These are phyloP conservation scores for Agrypnia vestita DNA, from an alignment of 1,140 invertebrate species.

Conservation along the genomic window DNA sequence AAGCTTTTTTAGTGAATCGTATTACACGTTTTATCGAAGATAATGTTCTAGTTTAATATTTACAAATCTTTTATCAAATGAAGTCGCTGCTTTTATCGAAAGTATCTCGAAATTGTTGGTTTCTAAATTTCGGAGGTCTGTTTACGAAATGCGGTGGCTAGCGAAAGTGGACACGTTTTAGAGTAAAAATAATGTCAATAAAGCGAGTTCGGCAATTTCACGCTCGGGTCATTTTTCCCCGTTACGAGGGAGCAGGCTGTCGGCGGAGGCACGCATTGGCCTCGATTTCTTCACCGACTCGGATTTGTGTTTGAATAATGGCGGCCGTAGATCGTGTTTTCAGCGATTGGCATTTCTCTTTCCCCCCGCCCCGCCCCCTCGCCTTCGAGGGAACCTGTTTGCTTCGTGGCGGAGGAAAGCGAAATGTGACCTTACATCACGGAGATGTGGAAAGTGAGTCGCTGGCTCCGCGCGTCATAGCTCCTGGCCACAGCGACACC, in stretches of 20 bases:
- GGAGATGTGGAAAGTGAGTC: conserved; percentile 53
- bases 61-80: too few species aligned
- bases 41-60: too few species aligned
- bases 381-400: conserved; percentile 50
- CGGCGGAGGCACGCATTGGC: conserved; percentile 39
- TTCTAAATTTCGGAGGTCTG: not conserved
- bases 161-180: conserved; percentile 45
- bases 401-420: conserved; percentile 53
- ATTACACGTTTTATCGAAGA: too few species aligned
- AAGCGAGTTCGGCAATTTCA: conserved; percentile 35
- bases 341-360: conserved; percentile 48
- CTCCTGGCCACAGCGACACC: conserved; percentile 29
- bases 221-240: conserved; percentile 31
- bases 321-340: conserved; percentile 31
- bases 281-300: conserved; percentile 55
- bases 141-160: not conserved
- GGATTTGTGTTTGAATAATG: conserved; percentile 30
- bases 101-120: conserved; percentile 11
- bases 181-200: conserved; percentile 17
- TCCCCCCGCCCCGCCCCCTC: not conserved
- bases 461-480: conserved; percentile 22
- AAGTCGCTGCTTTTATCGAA: conserved; percentile 5
- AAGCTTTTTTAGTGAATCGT: too few species aligned
- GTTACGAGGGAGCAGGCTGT: conserved; percentile 39
- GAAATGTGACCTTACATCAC: conserved; percentile 60